Evolutionary conservation across 2,888 invertebrate genomes (phyloP), one percentile per base, ranked within the genome.

Genomic region (Cryptocephalus moraei): DNA sequence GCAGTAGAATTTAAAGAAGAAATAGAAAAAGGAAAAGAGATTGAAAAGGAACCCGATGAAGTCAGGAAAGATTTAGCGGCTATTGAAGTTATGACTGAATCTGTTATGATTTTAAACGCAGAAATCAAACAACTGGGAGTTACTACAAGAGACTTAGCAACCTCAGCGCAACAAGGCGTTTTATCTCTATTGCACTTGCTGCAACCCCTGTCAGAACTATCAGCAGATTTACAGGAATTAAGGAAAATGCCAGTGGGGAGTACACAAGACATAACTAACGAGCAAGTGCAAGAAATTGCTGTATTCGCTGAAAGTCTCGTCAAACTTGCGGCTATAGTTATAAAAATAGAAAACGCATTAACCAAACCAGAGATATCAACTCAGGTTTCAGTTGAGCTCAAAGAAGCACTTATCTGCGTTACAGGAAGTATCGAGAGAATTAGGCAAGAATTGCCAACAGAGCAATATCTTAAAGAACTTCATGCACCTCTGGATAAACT

Each of bases 131-230:
- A 50, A 44, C 39, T 47, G 8, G 42, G 52, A 45, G 46, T 49
- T 8, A 32, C 48, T 6, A 33, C 45, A 9, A 9, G 41, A 43
- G 22, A 6, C 22, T 22, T 6, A 22, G 2, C 22, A 22, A 22
- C 6, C 6, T 6, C 22, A 22, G 38, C 49, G 32, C 46, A 55
- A 39, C 52, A 58, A 46, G 52, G 52, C 33, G 45, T 53, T 13
- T 12, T 52, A 9, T 47, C 54, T 32, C 36, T 59, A 41, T 36
- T 53, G 11, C 49, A 57, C 44, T 39, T 53, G 9, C 33, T 45
- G 31, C 44, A 52, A 33, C 45, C 51, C 14, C 34, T 58, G 12
- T 32, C 39, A 12, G 36, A 47, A 31, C 34, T 56, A 9, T 9
- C 43, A 14, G 39, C 38, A 36, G 36, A 48, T 14, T 13, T 55